phyloP scores from a whole-genome alignment of 2,797 vertebrate genomes.

The Sandelia bainsii region DNA sequence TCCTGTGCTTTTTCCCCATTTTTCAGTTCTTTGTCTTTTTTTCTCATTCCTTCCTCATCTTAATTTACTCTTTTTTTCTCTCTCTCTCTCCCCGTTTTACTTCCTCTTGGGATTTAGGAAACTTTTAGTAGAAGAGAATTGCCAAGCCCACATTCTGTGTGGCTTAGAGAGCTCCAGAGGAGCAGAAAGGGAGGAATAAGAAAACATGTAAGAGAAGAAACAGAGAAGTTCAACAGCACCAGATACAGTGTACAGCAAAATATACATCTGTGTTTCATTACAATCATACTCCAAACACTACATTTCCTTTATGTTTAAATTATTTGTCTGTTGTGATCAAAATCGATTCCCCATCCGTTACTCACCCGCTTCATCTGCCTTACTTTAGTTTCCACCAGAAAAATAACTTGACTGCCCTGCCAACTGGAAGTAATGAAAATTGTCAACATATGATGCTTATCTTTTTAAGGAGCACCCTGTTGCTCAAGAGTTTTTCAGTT shows the following conservation, averaged over 20 bases:
- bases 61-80: constrained; percentile 37
- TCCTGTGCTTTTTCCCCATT: constrained; percentile 33
- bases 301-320: constrained; percentile 87
- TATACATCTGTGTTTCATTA: constrained; percentile 86
- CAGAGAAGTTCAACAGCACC: constrained; percentile 54
- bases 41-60: constrained; percentile 41
- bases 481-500: constrained; percentile 75
- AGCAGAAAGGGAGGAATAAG: constrained; percentile 72
- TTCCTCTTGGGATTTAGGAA: constrained; percentile 63
- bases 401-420: constrained; percentile 76
- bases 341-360: constrained; percentile 78
- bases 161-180: constrained; percentile 75
- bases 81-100: constrained; percentile 31
- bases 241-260: constrained; percentile 79
- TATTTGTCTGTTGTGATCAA: constrained; percentile 87
- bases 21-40: constrained; percentile 34
- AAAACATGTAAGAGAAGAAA: constrained; percentile 77
- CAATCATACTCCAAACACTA: constrained; percentile 84
- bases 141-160: constrained; percentile 80
- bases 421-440: constrained; percentile 85
- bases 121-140: constrained; percentile 67
- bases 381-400: constrained; percentile 80
- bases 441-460: constrained; percentile 86
- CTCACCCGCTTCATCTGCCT: constrained; percentile 79
- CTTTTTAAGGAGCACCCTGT: constrained; percentile 80